Evolutionary conservation across 1,140 invertebrate genomes (phyloP), one percentile per base, ranked within the genome.

Genomic region (Antheraea pernyi): DNA sequence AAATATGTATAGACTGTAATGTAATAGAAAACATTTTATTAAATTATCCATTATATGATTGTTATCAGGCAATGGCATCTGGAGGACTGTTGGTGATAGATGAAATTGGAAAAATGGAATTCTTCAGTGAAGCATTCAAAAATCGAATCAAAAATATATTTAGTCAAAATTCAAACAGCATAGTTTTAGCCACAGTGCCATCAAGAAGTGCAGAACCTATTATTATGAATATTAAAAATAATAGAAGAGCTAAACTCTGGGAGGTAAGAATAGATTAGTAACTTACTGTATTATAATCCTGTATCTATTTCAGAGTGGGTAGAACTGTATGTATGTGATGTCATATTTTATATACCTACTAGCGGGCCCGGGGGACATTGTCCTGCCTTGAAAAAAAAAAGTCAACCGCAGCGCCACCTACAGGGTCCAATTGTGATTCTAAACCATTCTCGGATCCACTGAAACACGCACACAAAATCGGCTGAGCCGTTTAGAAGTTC

Each of bases 51-150:
- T 53, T 53, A 6, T 53, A 53, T 53, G 4, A 53, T 53, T 53
- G 9, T 6, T 11, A 13, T 53, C 46, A 53, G 46, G 46, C 46
- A 53, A 53, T 30, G 11, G 19, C 10, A 9, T 30, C 59, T 8
- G 11, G 64, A 42, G 74, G 71, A 37, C 79, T 83, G 59, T 64
- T 88, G 68, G 79, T 91, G 0, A 88, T 91, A 70, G 89, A 91
- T 79, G 89, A 91, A 77, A 91, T 91, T 67, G 89, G 88, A 3
- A 90, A 88, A 83, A 91, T 91, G 89, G 89, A 91, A 70, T 88
- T 91, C 16, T 88, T 82, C 60, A 89, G 88, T 82, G 65, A 72
- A 13, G 59, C 61, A 19, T 91, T 91, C 65, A 91, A 88, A 70
- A 67, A 58, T n/a, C 82, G 66, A 72, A 78, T 91, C 13, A 83